Base-by-base conservation (phyloP, 2,797 vertebrate genomes). In the Rhinoraja longicauda region DNA sequence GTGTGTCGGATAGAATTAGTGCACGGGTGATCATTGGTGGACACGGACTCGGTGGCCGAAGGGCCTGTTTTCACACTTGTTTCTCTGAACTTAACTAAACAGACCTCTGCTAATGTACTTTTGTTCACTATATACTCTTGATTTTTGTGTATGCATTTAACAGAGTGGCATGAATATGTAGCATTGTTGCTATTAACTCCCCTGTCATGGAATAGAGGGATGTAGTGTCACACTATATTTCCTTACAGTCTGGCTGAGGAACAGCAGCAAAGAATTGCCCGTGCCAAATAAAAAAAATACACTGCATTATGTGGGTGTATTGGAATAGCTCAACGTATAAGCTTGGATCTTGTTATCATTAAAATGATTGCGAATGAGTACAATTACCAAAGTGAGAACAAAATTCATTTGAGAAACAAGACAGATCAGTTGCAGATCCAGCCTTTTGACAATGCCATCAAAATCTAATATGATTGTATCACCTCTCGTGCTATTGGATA, bases 211-310 rank as follows among this genome's bases (percentile, higher is more conserved):
- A 88, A 64, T 88, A 62, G 57, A 32, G 57, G 64, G 57, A 88
- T 88, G 15, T 21, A 88, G 84, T 62, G 59, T 88, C 39, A 62
- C 84, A 29, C 15, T 10, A 88, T 88, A 88, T 13, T 88, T 62
- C 84, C 78, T 53, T 78, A 81, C 78, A 81, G 19, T 17, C 81
- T 81, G 78, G 19, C 32, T 79, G 78, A 79, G 75, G 78, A 79
- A 79, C 17, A 79, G 64, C 76, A 39, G 77, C 39, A 36, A 78
- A 36, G n/a, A 39, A 78, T 78, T 64, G 57, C 29, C 53, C 64
- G 17, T 32, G 32, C n/a, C 59, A 88, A 64, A 86, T n/a, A 29
- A n/a, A 81, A 64, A 88, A 62, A 29, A 88, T 13, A 26, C 21
- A 19, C 8, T 64, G 84, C 59, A 88, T 62, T 26, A 62, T 88